Conservation (phyloP, 2,113 vertebrate species). For the Charina bottae region DNA sequence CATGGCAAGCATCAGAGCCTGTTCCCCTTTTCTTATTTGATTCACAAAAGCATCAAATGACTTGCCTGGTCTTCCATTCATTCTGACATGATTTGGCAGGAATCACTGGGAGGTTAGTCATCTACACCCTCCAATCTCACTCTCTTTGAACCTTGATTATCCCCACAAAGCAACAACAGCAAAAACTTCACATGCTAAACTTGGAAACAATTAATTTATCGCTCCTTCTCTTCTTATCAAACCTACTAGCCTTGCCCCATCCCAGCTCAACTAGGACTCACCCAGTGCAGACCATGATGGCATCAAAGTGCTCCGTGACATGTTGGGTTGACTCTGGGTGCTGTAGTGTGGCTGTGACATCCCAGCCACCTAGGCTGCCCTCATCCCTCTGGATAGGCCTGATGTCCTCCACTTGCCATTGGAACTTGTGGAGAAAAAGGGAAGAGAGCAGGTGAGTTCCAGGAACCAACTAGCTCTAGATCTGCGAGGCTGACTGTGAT, state of each 20-base stretch:
- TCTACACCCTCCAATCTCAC: background rate
- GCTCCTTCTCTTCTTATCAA: no score
- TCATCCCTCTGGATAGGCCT: conserved; percentile 33
- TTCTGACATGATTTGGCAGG: background rate
- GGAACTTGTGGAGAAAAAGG: conserved; percentile 52
- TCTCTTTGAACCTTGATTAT: background rate
- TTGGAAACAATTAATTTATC: no score
- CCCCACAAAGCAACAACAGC: background rate
- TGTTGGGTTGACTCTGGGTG: conserved; percentile 24
- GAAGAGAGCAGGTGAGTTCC: background rate
- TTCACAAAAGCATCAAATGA: background rate
- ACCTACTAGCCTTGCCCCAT: no score
- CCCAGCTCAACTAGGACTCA: conserved; percentile 40
- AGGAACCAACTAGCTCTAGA: background rate
- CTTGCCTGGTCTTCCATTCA: background rate
- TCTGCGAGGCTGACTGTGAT: background rate
- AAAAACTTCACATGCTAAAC: background rate
- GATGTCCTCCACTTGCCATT: conserved; percentile 59
- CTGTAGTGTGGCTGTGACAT: conserved; percentile 49
- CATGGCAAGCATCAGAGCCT: background rate
- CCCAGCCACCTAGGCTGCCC: conserved; percentile 59
- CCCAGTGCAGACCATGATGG: conserved; percentile 74
- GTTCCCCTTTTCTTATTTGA: background rate
- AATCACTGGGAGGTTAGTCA: background rate
- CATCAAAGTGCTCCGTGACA: conserved; percentile 67